Percentiles rank a stretch among this genome's conserved stretches.
These are phyloP conservation scores for Drosophila truncata DNA, from an alignment of 1,140 invertebrate species.

Conservation along the genomic window DNA sequence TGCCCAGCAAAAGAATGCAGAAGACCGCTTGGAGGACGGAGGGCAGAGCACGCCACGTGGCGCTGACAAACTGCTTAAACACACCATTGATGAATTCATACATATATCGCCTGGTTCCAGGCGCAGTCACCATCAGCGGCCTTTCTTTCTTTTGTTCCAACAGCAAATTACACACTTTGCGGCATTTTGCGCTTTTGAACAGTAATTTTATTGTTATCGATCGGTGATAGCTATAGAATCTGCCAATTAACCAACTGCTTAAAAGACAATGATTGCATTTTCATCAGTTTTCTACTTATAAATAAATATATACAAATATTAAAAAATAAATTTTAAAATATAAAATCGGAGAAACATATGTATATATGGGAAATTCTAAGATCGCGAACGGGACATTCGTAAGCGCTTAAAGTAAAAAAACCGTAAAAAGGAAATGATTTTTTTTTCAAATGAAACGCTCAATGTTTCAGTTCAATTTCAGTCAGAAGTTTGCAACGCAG, in stretches of 20 bases:
- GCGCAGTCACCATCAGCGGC: constrained; percentile 25
- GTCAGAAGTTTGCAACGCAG: too few relatives aligned
- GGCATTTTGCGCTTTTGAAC: constrained; percentile 79
- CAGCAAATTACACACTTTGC: constrained; percentile 81
- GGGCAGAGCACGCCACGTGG: constrained; percentile 68
- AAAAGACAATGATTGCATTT: constrained; percentile 24
- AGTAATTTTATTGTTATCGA: constrained; percentile 81
- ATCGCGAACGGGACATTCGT: too few relatives aligned
- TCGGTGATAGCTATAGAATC: constrained; percentile 67
- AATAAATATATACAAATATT: too few relatives aligned
- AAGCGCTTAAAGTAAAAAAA: too few relatives aligned
- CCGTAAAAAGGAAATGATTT: too few relatives aligned
- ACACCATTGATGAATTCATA: constrained; percentile 79
- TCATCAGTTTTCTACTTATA: too few relatives aligned
- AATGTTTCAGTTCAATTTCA: too few relatives aligned
- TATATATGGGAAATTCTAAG: too few relatives aligned
- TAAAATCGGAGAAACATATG: too few relatives aligned
- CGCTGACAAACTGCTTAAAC: constrained; percentile 83
- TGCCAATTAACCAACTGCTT: constrained; percentile 76
- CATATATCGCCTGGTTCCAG: constrained; percentile 49
- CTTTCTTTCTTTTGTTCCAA: constrained; percentile 22
- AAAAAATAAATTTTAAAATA: too few relatives aligned
- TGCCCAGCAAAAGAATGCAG: constrained; percentile 68
- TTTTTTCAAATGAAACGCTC: too few relatives aligned
- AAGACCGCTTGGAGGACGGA: constrained; percentile 28